Conservation (phyloP, 2,113 vertebrate genomes). For the Platysteira castanea region DNA sequence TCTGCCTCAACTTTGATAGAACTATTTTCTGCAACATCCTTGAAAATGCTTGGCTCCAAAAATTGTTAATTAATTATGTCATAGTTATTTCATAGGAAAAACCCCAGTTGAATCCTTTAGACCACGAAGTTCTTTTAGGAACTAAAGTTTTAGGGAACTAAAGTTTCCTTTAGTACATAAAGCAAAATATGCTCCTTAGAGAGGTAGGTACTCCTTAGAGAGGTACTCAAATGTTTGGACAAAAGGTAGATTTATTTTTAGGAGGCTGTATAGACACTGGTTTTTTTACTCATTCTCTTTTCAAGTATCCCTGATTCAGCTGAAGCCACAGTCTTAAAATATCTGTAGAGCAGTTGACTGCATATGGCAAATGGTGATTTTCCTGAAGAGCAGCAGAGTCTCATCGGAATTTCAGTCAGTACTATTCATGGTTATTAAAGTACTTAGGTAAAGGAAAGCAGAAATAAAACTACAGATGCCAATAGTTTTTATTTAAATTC, state of each 20-base stretch:
- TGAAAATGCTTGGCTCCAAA: neutral
- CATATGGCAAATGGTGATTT: neutral
- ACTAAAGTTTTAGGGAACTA: too few species aligned
- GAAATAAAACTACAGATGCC: neutral
- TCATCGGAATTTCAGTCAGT: neutral
- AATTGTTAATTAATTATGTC: neutral
- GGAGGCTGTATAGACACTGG: neutral
- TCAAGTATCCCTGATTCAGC: neutral
- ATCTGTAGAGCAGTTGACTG: neutral
- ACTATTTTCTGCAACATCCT: neutral
- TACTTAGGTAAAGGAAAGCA: neutral
- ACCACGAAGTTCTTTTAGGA: too few species aligned
- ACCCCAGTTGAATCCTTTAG: neutral
- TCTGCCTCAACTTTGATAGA: neutral
- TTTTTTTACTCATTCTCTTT: neutral
- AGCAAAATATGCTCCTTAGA: neutral
- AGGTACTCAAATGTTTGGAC: neutral
- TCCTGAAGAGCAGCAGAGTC: neutral
- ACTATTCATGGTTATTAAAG: neutral
- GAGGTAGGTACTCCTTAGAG: neutral
- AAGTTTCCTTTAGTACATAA: neutral
- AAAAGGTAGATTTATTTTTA: neutral
- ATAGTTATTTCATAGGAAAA: neutral
- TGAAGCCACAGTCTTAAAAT: neutral
- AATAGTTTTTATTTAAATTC: slow-evolving; percentile 38